Conservation (phyloP, 2,113 vertebrate species). For the Odobenus rosmarus region DNA sequence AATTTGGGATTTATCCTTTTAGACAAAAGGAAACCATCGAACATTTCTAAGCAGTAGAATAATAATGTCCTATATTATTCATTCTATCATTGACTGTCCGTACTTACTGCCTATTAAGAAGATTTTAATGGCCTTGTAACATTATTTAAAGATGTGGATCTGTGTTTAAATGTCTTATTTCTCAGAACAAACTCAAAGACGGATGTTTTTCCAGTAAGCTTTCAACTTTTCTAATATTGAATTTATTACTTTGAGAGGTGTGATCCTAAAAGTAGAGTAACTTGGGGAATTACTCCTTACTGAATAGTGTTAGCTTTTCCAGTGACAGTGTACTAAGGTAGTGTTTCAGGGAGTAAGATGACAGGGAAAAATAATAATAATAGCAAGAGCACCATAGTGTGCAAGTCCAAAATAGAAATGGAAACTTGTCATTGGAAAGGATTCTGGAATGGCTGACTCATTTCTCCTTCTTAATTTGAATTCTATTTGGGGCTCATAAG, state of each 20-base stretch:
- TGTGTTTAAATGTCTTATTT: neutral
- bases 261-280: neutral
- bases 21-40: neutral
- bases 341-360: neutral
- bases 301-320: neutral
- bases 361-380: neutral
- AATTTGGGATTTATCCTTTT: neutral
- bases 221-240: neutral
- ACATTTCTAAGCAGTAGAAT: neutral
- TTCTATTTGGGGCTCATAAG: neutral
- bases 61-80: neutral
- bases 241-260: neutral
- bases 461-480: neutral
- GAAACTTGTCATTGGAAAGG: neutral
- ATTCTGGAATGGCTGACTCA: neutral
- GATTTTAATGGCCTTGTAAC: neutral
- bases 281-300: neutral
- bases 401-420: neutral
- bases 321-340: neutral
- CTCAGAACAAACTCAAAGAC: neutral
- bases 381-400: neutral
- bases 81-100: neutral
- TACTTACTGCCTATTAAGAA: neutral
- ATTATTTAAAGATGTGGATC: neutral
- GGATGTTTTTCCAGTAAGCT: neutral